Base-by-base conservation (phyloP, 23 tunicate species). In the Ascidia mentula region DNA sequence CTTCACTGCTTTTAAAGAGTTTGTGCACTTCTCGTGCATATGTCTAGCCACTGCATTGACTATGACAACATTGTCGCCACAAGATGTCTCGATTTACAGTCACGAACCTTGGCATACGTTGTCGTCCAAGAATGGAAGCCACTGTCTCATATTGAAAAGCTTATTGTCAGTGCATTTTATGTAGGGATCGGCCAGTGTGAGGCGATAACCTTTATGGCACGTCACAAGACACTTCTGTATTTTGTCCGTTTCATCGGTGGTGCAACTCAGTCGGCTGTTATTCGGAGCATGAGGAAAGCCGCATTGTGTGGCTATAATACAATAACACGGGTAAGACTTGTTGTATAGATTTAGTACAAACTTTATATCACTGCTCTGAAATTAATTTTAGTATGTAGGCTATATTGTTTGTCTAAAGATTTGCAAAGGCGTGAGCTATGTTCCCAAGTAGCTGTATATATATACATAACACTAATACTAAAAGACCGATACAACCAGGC, bases 81-180 rank as follows among this genome's bases (percentile, higher is more conserved):
- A n/a, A n/a, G n/a, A n/a, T 13, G 0, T 32, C 88, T 83, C 35
- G n/a, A n/a, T n/a, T n/a, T n/a, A n/a, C n/a, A n/a, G n/a, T n/a
- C n/a, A n/a, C n/a, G n/a, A n/a, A 89, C 95, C 32, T 46, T 61
- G 40, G 60, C 96, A 90, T 3, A 86, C 80, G 28, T 72, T 80
- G 34, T 69, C 73, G 59, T 79, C 76, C 22, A 92, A 84, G 33
- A 73, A 79, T 36, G 97, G 97, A 37, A 87, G 32, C 97, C 97
- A 92, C 12, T 32, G 40, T 18, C 36, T 32, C 6, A 73, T 20
- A 6, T 37, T 38, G 72, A 40, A 84, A 4, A 72, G 31, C 26
- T 37, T 59, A 31, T 82, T 32, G 37, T 82, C 53, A 17, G 36
- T 37, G 82, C 97, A 92, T 38, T 45, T 74, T 1, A 92, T 80